phyloP scores from a whole-genome alignment of 2,113 vertebrate species.

The Oreochromis aureus region DNA sequence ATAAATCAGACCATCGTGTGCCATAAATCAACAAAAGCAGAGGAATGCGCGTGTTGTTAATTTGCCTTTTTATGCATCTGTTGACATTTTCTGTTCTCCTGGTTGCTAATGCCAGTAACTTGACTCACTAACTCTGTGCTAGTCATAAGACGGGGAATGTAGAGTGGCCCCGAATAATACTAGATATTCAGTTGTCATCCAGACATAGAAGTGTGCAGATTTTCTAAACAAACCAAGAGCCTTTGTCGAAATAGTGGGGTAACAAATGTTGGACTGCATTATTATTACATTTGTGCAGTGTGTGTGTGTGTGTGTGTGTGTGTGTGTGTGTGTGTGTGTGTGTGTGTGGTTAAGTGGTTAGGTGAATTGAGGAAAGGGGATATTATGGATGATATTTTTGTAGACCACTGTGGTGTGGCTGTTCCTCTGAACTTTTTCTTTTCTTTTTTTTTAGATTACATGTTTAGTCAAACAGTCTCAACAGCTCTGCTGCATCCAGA shows the following conservation, averaged over 20 bases:
- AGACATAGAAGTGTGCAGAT: not conserved
- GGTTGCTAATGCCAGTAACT: not conserved
- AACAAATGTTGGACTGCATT: not conserved
- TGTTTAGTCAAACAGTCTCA: constrained; percentile 43
- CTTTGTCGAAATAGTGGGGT: not conserved
- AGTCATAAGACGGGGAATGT: not conserved
- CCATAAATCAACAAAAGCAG: not conserved
- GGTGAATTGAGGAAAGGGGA: constrained; percentile 20
- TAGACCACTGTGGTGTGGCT: constrained; percentile 52
- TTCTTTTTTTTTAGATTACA: not conserved
- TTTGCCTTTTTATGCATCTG: not conserved
- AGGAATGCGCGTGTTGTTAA: not conserved
- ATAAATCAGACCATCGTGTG: not conserved
- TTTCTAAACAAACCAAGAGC: constrained; percentile 9
- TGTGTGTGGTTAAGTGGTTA: not conserved
- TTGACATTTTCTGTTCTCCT: not conserved
- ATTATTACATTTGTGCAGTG: not conserved
- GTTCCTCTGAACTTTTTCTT: constrained; percentile 26
- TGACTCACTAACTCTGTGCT: not conserved
- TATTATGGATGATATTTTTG: constrained; percentile 28
- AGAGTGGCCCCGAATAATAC: not conserved
- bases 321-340: not conserved
- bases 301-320: not conserved
- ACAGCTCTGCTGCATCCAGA: constrained; percentile 17
- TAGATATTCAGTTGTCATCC: not conserved